Conservation (phyloP, 2,113 vertebrate genomes). For the Hemichromis elongatus region DNA sequence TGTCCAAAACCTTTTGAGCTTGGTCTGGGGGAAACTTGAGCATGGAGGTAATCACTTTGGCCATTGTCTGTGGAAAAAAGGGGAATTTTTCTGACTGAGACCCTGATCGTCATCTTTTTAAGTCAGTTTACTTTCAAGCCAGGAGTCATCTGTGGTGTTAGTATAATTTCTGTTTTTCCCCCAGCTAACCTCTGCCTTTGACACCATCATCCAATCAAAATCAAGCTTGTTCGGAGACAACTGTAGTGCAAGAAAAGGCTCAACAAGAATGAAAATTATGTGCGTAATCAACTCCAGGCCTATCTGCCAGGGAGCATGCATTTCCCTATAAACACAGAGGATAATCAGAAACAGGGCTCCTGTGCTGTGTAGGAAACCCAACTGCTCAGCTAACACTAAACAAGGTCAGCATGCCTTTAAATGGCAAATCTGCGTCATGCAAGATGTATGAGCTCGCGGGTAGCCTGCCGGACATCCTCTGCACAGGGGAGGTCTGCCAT, state of each 20-base stretch:
- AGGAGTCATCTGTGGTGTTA: neutral
- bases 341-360: constrained; percentile 71
- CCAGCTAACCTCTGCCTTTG: neutral
- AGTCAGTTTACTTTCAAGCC: neutral
- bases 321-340: constrained; percentile 44
- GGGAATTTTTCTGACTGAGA: neutral
- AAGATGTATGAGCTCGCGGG: constrained; percentile 40
- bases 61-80: constrained; percentile 85
- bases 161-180: neutral
- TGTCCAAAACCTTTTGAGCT: constrained; percentile 90
- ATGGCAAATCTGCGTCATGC: constrained; percentile 56
- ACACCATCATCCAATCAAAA: neutral
- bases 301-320: constrained; percentile 43
- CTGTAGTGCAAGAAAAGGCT: constrained; percentile 21
- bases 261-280: constrained; percentile 21
- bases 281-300: constrained; percentile 56
- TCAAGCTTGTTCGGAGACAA: constrained; percentile 39
- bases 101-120: neutral
- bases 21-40: constrained; percentile 94
- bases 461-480: constrained; percentile 60
- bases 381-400: constrained; percentile 48
- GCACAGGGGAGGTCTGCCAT: constrained; percentile 40
- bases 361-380: constrained; percentile 44
- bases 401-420: constrained; percentile 52
- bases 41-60: constrained; percentile 96